Conservation (phyloP, 2,888 invertebrate species). For the Belgica antarctica region DNA sequence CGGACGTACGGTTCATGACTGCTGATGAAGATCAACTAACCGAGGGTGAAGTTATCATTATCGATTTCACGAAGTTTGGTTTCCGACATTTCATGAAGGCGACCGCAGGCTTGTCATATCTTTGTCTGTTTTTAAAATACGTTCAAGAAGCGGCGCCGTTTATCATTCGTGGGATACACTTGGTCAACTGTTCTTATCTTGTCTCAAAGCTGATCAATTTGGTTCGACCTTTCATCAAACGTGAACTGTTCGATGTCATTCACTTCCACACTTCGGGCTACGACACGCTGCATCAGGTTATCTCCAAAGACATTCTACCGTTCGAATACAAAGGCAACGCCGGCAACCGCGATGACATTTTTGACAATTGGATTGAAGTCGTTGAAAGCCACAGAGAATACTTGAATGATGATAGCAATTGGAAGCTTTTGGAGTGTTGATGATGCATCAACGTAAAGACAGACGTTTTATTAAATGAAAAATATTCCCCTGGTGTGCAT, state of each 20-base stretch:
- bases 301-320: conserved; percentile 65
- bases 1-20: conserved; percentile 63
- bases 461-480: too few relatives aligned
- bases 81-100: conserved; percentile 65
- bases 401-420: not conserved
- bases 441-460: too few relatives aligned
- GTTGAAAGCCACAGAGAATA: not conserved
- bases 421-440: too few relatives aligned
- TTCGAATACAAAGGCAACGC: conserved; percentile 68
- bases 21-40: conserved; percentile 61
- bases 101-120: conserved; percentile 61
- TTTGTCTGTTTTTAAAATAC: conserved; percentile 70
- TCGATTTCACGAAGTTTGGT: conserved; percentile 66
- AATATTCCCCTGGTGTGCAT: too few relatives aligned
- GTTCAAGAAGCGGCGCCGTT: conserved; percentile 68
- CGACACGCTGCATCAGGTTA: conserved; percentile 62
- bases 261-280: conserved; percentile 66
- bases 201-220: conserved; percentile 64
- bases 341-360: conserved; percentile 62
- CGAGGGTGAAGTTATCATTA: conserved; percentile 69
- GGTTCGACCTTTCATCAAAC: conserved; percentile 66
- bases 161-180: conserved; percentile 64
- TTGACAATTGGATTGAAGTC: conserved; percentile 59
- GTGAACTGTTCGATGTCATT: conserved; percentile 62
- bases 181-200: conserved; percentile 64